Evolutionary conservation across 2,113 vertebrate species (phyloP).

Genomic region (Donacobius atricapilla): DNA sequence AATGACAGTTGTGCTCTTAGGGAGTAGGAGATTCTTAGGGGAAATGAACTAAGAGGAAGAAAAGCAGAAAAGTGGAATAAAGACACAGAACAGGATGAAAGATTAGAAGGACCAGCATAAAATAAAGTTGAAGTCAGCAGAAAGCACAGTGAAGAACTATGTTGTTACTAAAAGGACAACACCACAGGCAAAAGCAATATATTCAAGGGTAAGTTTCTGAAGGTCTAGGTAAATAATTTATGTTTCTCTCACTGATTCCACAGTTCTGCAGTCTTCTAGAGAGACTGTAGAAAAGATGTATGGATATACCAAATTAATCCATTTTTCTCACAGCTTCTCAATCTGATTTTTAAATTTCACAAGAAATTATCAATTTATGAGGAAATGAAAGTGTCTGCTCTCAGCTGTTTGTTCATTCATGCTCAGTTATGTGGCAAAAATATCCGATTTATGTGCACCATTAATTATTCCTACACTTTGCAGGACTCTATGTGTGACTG

Average conservation of each 20-base stretch:
- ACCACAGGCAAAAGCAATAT: neutral
- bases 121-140: neutral
- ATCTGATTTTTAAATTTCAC: neutral
- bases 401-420: neutral
- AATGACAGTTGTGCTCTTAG: neutral
- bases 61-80: neutral
- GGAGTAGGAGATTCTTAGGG: neutral
- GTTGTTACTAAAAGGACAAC: neutral
- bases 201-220: neutral
- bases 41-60: neutral
- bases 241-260: neutral
- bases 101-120: neutral
- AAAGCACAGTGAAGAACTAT: neutral
- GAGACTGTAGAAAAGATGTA: neutral
- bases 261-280: neutral
- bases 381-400: neutral
- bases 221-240: neutral
- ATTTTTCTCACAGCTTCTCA: neutral
- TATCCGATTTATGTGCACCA: neutral
- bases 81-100: neutral
- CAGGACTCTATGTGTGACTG: neutral
- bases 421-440: neutral
- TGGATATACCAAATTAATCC: neutral
- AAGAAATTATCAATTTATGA: neutral
- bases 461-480: neutral